phyloP scores from a whole-genome alignment of 23 tunicate genomes.

The Styela clava region DNA sequence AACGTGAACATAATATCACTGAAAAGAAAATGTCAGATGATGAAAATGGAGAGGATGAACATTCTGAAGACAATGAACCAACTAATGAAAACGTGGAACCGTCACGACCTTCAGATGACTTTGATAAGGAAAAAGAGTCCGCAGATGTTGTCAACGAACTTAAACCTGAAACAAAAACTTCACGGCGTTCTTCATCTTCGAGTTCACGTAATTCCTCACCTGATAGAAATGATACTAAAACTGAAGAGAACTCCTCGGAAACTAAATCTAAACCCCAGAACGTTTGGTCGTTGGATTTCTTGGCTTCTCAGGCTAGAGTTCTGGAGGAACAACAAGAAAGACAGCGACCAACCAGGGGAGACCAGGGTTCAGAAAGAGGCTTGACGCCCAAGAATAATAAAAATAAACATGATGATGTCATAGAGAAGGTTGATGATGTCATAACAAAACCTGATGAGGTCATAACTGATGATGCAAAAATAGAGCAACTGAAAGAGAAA shows the following conservation, averaged over 20 bases:
- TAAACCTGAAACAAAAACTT: conserved; percentile 1
- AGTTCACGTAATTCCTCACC: conserved; percentile 71
- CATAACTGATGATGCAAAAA: conserved; percentile 1
- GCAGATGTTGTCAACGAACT: neutral
- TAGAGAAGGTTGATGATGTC: neutral
- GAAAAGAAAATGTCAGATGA: neutral
- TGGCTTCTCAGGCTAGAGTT: conserved; percentile 81
- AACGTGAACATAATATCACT: neutral
- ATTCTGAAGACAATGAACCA: neutral
- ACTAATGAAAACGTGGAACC: neutral
- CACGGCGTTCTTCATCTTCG: conserved; percentile 58
- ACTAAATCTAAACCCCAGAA: conserved; percentile 69
- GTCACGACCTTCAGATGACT: neutral
- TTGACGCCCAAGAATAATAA: neutral
- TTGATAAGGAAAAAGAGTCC: neutral
- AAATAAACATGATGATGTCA: conserved; percentile 8
- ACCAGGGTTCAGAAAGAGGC: neutral
- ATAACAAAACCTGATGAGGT: neutral
- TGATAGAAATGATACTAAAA: conserved; percentile 49
- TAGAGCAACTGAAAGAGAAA: neutral
- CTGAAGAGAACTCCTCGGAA: conserved; percentile 15
- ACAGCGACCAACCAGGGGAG: conserved; percentile 7
- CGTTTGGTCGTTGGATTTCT: conserved; percentile 83
- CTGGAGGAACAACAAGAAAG: conserved; percentile 64
- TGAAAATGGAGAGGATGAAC: conserved; percentile 12